These are phyloP conservation scores for Ctenicera cuprea DNA, from an alignment of 2,888 invertebrate species.

Conservation along the genomic window DNA sequence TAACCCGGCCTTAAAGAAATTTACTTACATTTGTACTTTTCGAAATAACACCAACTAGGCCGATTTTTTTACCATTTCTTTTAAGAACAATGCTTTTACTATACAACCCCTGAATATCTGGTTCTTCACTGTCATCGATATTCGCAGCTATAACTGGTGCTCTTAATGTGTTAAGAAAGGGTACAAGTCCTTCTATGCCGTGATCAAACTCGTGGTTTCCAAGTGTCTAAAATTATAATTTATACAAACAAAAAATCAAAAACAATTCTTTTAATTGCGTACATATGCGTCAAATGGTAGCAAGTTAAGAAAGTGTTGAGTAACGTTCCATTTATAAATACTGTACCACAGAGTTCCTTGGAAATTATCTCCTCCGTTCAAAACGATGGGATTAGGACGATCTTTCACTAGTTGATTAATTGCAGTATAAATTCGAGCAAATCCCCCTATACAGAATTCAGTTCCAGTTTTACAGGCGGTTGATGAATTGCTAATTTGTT, in stretches of 20 bases:
- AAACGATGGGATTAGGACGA: slow-evolving; percentile 79
- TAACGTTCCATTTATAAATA: slow-evolving; percentile 83
- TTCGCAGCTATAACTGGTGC: slow-evolving; percentile 85
- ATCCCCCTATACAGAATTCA: slow-evolving; percentile 80
- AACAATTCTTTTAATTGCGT: slow-evolving; percentile 45
- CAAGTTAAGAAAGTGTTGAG: slow-evolving; percentile 84
- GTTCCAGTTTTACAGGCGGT: slow-evolving; percentile 74
- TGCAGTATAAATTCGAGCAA: slow-evolving; percentile 79
- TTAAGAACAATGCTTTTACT: slow-evolving; percentile 80
- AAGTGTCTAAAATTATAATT: slow-evolving; percentile 76
- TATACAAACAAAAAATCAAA: background rate
- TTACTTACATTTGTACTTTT: slow-evolving; percentile 78
- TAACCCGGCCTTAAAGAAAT: too few species aligned
- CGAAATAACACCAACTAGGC: slow-evolving; percentile 86
- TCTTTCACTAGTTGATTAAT: slow-evolving; percentile 72
- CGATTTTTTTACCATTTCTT: slow-evolving; percentile 80
- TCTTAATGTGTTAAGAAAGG: slow-evolving; percentile 79
- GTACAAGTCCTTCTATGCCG: slow-evolving; percentile 81
- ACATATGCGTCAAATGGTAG: slow-evolving; percentile 87
- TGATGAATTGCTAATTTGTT: slow-evolving; percentile 75
- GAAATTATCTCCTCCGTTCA: slow-evolving; percentile 90
- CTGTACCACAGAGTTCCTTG: slow-evolving; percentile 92
- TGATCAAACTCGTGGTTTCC: slow-evolving; percentile 94
- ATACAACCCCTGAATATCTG: slow-evolving; percentile 78
- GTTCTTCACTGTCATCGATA: slow-evolving; percentile 82